Base-by-base conservation (phyloP, 2,888 invertebrate genomes). In the Luperina testacea region DNA sequence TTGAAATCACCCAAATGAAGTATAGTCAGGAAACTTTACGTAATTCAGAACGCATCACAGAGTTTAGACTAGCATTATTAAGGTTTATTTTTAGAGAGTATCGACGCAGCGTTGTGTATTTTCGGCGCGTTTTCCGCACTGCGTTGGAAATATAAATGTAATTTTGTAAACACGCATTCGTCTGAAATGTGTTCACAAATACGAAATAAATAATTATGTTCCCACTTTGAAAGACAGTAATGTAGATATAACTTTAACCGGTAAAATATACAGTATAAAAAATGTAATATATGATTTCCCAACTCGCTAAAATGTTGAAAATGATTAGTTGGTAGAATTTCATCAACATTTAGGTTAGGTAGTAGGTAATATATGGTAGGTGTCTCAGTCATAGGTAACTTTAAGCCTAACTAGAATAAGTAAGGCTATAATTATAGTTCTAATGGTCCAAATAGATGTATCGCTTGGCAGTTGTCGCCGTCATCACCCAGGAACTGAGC, bases 401-500 rank as follows among this genome's bases (percentile, higher is more conserved):
- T 84, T 88, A 77, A 87, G 85, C 83, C 84, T 88, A 89, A 86
- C 80, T 86, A 88, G 75, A 69, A 27, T 80, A 78, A 57, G 48
- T 67, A 68, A 83, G 51, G 61, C 77, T 75, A 75, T 77, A 15
- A 84, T 91, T 96, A 96, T 89, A 95, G 86, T 89, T 96, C 97
- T 89, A 98, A 95, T 63, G 98, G 98, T 68, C 98, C 98, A 93
- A 98, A 98, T 27, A 98, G 97, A 90, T 98, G 98, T 74, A 98
- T 98, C 63, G 98, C 98, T 81, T 97, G 97, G 91, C 97, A 98
- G 89, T 97, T 97, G 78, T 98, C 98, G 87, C 97, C 97, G 61
- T 97, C 97, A 93, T 98, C 98, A 45, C 98, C 98, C 82, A 98
- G 97, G 95, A 98, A 98, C 94, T 98, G 98, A 0, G 98, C 98